phyloP scores from a whole-genome alignment of 23 tunicate genomes.

The Corella eumyota region DNA sequence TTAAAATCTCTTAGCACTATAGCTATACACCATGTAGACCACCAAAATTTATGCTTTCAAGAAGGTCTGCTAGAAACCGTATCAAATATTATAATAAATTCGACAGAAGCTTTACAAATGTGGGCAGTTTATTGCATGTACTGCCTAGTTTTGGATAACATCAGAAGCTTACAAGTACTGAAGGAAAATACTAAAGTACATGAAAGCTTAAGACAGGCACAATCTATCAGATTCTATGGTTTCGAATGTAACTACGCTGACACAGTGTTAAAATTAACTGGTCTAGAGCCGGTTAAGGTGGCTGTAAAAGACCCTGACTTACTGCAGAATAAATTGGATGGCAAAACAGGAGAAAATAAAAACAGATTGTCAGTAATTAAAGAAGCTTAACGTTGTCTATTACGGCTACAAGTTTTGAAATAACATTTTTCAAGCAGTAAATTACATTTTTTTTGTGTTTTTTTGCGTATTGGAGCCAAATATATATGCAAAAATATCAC shows the following conservation, averaged over 20 bases:
- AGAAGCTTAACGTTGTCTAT: no score
- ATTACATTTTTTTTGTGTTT: no score
- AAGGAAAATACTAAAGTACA: constrained; percentile 6
- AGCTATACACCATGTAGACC: constrained; percentile 44
- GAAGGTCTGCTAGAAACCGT: constrained; percentile 29
- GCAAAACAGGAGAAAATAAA: no score
- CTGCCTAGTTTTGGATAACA: constrained; percentile 56
- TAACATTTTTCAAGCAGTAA: no score
- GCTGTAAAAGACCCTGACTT: no score
- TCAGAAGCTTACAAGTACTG: constrained; percentile 32
- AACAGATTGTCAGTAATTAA: no score
- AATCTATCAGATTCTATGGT: constrained; percentile 18
- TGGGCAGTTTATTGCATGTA: constrained; percentile 81
- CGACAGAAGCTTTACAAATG: constrained; percentile 18
- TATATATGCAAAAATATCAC: no score
- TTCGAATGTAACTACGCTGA: constrained; percentile 50
- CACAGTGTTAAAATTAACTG: constrained; percentile 31
- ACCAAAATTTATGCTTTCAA: constrained; percentile 39
- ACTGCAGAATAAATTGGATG: no score
- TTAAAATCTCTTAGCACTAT: constrained; percentile 40
- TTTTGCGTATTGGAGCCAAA: no score
- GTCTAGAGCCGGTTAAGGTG: constrained; percentile 18
- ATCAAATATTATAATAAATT: constrained; percentile 6
- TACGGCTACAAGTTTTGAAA: no score
- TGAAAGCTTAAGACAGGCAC: constrained; percentile 6